A percentile compares a stretch with the other conserved stretches of the same genome.
phyloP scores from a whole-genome alignment of 2,888 invertebrate species.

The Caenorhabditis panamensis region DNA sequence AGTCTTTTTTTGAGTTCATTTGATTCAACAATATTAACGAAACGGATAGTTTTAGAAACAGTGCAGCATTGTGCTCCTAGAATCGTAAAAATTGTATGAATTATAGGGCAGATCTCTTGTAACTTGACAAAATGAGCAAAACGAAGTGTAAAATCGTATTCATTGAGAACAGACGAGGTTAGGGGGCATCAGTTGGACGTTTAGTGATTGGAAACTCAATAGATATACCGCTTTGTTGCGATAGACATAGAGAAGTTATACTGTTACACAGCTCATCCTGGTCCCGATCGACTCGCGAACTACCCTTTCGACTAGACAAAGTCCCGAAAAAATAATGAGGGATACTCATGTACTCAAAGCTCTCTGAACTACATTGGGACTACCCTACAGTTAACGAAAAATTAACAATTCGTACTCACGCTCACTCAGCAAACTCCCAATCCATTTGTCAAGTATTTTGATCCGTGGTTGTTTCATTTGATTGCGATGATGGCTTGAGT shows the following conservation, averaged over 20 bases:
- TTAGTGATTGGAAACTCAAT: neutral
- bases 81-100: neutral
- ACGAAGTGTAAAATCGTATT: neutral
- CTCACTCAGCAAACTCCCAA: conserved; percentile 59
- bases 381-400: neutral
- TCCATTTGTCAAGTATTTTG: conserved; percentile 66
- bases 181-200: neutral
- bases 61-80: no score
- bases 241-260: conserved; percentile 5
- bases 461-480: conserved; percentile 34
- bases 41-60: no score
- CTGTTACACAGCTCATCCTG: conserved; percentile 33
- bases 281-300: conserved; percentile 22
- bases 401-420: conserved; percentile 31
- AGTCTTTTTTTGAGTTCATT: no score
- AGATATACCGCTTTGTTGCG: neutral
- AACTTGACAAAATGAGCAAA: neutral
- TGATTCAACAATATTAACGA: no score
- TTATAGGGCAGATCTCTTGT: neutral
- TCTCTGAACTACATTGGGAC: neutral
- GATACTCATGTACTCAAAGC: neutral
- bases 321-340: conserved; percentile 12
- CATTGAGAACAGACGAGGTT: conserved; percentile 6
- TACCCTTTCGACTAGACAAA: no score
- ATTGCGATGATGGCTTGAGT: neutral